Evolutionary conservation across 2,113 vertebrate species (phyloP).

Genomic region (Lycaon pictus): DNA sequence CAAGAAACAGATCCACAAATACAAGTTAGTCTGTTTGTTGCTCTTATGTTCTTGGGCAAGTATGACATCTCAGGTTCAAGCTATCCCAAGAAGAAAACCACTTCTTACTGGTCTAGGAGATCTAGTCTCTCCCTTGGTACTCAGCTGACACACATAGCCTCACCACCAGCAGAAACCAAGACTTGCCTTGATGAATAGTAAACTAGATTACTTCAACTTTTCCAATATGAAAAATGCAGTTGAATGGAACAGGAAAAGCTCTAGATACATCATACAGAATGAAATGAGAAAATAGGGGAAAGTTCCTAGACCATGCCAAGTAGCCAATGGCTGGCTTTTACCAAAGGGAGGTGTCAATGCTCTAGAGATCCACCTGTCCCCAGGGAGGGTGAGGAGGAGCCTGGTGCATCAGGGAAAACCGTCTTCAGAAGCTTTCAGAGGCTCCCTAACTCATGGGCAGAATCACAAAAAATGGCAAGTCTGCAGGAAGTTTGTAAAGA

Average conservation of each 20-base stretch:
- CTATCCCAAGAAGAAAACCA: neutral
- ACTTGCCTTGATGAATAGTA: neutral
- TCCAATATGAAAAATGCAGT: neutral
- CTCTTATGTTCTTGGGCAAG: neutral
- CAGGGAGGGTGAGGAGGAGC: neutral
- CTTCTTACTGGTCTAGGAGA: neutral
- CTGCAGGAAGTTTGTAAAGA: neutral
- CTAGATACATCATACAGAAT: neutral
- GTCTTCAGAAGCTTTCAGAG: neutral
- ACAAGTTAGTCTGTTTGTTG: conserved; percentile 19
- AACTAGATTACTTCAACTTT: conserved; percentile 28
- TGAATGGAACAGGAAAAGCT: neutral
- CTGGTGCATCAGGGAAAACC: neutral
- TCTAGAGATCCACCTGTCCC: neutral
- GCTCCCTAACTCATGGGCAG: neutral
- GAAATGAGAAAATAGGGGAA: neutral
- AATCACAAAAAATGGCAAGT: neutral
- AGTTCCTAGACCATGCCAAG: neutral
- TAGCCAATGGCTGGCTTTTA: neutral
- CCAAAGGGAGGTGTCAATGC: neutral
- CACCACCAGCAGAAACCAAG: neutral
- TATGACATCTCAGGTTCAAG: neutral
- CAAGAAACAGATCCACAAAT: conserved; percentile 61
- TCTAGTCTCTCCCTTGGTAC: neutral
- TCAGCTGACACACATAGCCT: neutral